phyloP scores from a whole-genome alignment of 2,113 vertebrate species.

The Calypte anna region DNA sequence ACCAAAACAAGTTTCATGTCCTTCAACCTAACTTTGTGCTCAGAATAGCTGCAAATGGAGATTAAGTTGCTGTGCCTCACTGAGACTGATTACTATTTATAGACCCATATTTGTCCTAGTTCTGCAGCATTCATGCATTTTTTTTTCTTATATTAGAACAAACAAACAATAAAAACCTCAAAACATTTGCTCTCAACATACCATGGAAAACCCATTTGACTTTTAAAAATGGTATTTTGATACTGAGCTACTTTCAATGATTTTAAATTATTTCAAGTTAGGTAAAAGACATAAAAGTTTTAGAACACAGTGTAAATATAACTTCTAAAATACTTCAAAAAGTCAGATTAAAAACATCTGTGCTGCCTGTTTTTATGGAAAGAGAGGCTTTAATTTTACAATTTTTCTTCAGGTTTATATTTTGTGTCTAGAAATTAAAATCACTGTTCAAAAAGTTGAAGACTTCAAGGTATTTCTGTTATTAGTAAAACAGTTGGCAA shows the following conservation, averaged over 20 bases:
- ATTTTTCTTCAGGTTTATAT: background rate
- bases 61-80: constrained; percentile 55
- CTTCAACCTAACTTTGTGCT: constrained; percentile 57
- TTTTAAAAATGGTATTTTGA: background rate
- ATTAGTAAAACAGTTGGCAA: background rate
- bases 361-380: background rate
- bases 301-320: background rate
- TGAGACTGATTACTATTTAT: constrained; percentile 54
- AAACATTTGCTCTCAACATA: background rate
- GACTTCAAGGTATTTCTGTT: background rate
- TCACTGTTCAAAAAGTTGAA: background rate
- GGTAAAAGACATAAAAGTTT: background rate
- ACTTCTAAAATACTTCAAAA: background rate
- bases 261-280: background rate
- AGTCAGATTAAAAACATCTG: background rate
- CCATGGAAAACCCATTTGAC: background rate
- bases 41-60: constrained; percentile 59
- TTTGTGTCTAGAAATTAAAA: background rate
- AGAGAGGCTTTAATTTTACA: background rate
- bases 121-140: constrained; percentile 46
- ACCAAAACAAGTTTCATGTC: constrained; percentile 30
- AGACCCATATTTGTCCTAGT: constrained; percentile 56
- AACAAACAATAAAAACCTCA: constrained; percentile 28
- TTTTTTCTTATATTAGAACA: constrained; percentile 39
- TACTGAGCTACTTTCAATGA: background rate